Percentiles rank a stretch among this genome's conserved stretches.
These are phyloP conservation scores for Atta colombica DNA, from an alignment of 1,140 invertebrate species.

Conservation along the genomic window DNA sequence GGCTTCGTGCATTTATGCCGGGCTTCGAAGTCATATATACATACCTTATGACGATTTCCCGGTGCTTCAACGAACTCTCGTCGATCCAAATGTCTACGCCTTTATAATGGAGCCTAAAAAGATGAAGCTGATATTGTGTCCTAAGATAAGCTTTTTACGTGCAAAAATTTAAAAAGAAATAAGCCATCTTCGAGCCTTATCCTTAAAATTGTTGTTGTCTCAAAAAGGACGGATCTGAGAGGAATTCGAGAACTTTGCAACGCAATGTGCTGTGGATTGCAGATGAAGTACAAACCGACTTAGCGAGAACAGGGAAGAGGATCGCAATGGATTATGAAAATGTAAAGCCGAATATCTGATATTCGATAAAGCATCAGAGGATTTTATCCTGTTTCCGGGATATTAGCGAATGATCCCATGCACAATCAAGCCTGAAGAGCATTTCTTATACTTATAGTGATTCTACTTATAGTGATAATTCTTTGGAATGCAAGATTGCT, in stretches of 20 bases:
- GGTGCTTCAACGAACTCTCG: conserved; percentile 92
- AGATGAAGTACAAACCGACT: conserved; percentile 98
- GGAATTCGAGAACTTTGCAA: conserved; percentile 96
- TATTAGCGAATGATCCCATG: conserved; percentile 95
- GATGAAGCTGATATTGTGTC: conserved; percentile 98
- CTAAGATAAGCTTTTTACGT: conserved; percentile 83
- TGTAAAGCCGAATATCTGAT: conserved; percentile 98
- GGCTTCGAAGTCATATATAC: conserved; percentile 90
- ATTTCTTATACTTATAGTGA: conserved; percentile 95
- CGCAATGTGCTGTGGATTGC: conserved; percentile 96
- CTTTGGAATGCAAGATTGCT: conserved; percentile 95
- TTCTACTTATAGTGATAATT: conserved; percentile 99
- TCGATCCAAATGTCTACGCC: conserved; percentile 95
- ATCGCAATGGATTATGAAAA: conserved; percentile 96
- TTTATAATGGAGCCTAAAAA: conserved; percentile 99
- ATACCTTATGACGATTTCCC: conserved; percentile 96
- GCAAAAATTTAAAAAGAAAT: not conserved
- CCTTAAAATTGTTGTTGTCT: not conserved
- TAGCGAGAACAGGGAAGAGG: conserved; percentile 90
- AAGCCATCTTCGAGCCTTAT: not conserved
- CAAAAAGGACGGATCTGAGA: conserved; percentile 90
- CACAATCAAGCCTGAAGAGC: conserved; percentile 96
- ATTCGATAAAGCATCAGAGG: conserved; percentile 98
- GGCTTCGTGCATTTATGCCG: conserved; percentile 98
- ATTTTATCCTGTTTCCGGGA: conserved; percentile 97